Conservation (phyloP, 2,888 invertebrate genomes). For the Neoaliturus tenellus region DNA sequence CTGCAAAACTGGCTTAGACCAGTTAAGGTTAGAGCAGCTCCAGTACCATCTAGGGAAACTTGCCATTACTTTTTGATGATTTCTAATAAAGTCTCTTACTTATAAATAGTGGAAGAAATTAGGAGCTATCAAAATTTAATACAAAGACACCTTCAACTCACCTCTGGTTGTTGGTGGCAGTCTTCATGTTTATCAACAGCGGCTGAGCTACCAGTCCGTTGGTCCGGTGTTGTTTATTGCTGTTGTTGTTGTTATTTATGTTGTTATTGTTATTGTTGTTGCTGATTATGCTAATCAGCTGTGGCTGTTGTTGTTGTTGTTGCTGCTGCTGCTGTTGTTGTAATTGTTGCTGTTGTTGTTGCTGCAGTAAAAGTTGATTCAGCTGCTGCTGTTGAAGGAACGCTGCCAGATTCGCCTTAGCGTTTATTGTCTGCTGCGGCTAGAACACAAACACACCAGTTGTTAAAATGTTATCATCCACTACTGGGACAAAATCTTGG, state of each 20-base stretch:
- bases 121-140: too few relatives aligned
- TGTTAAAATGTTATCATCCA: too few relatives aligned
- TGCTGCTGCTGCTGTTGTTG: constrained; percentile 70
- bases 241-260: constrained; percentile 63
- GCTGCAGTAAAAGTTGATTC: constrained; percentile 75
- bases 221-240: constrained; percentile 61
- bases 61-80: too few relatives aligned
- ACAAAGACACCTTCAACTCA: background rate
- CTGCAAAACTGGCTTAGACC: too few relatives aligned
- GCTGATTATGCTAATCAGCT: constrained; percentile 39
- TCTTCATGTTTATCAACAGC: constrained; percentile 74
- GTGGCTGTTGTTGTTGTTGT: constrained; percentile 54
- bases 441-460: constrained; percentile 38
- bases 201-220: constrained; percentile 71
- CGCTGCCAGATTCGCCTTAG: constrained; percentile 74
- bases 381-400: constrained; percentile 75
- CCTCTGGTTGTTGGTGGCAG: constrained; percentile 57
- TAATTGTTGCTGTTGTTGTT: constrained; percentile 74
- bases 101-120: too few relatives aligned
- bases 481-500: too few relatives aligned
- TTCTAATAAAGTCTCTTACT: too few relatives aligned
- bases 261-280: constrained; percentile 45
- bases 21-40: too few relatives aligned
- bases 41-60: too few relatives aligned
- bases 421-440: constrained; percentile 70